phyloP scores from a whole-genome alignment of 2,888 invertebrate genomes.

The Oxytorus armatus region DNA sequence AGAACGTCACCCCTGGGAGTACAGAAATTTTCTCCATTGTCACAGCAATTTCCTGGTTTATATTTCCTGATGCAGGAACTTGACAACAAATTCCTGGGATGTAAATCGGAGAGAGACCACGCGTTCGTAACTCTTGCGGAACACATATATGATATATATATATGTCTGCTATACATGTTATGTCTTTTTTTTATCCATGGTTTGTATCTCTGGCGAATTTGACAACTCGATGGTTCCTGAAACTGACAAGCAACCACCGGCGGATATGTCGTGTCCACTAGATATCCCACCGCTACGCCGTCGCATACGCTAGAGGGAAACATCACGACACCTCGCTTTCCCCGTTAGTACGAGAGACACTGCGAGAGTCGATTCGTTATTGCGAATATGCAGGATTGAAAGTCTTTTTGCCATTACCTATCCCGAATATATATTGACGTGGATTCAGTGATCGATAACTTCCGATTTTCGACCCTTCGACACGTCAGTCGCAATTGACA shows the following conservation, averaged over 20 bases:
- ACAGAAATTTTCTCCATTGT: background rate
- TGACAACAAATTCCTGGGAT: slow-evolving; percentile 4
- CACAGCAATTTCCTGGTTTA: background rate
- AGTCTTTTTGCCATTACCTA: slow-evolving; percentile 15
- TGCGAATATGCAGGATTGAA: slow-evolving; percentile 29
- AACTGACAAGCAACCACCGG: slow-evolving; percentile 49
- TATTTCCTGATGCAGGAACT: background rate
- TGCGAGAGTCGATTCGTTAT: slow-evolving; percentile 23
- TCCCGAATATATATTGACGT: background rate
- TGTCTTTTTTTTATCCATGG: background rate
- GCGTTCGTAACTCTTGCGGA: background rate
- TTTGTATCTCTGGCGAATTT: slow-evolving; percentile 38
- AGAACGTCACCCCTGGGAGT: background rate
- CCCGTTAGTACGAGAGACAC: slow-evolving; percentile 4
- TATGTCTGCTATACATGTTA: too few species aligned
- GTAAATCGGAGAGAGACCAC: background rate
- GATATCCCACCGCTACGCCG: slow-evolving; percentile 23
- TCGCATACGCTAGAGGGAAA: slow-evolving; percentile 5
- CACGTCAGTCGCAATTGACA: background rate
- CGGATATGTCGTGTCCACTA: slow-evolving; percentile 32
- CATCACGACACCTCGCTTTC: slow-evolving; percentile 33
- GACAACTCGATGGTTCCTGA: slow-evolving; percentile 50
- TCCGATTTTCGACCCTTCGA: slow-evolving; percentile 6
- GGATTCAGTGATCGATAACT: slow-evolving; percentile 10
- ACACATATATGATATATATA: too few species aligned